A percentile compares a stretch with the other conserved stretches of the same genome.
phyloP scores from a whole-genome alignment of 2,888 invertebrate species.

The Trachelus stipa region DNA sequence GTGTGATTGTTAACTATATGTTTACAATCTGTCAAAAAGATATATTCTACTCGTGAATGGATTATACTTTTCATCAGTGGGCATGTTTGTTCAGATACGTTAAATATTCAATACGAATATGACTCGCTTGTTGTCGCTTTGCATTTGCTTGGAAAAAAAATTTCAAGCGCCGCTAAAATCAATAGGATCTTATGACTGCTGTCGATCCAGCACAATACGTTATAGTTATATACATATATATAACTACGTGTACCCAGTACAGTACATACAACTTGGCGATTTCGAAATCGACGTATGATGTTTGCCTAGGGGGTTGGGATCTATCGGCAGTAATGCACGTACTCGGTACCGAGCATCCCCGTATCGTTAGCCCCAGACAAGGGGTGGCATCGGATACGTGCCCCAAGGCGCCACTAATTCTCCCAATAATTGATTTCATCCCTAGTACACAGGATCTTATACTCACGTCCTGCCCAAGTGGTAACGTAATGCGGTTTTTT shows the following conservation, averaged over 20 bases:
- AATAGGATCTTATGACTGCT: background rate
- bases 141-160: too few relatives aligned
- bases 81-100: too few relatives aligned
- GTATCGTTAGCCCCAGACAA: constrained; percentile 56
- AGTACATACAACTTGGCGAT: background rate
- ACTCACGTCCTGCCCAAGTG: background rate
- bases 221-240: background rate
- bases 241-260: background rate
- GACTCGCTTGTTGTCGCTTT: too few relatives aligned
- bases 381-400: constrained; percentile 48
- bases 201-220: background rate
- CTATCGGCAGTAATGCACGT: constrained; percentile 31
- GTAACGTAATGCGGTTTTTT: background rate
- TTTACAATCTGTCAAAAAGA: too few relatives aligned
- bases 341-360: constrained; percentile 35
- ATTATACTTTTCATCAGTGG: too few relatives aligned
- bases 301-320: constrained; percentile 47
- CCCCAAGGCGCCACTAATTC: constrained; percentile 52
- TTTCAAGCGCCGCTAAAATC: too few relatives aligned
- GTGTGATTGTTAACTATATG: too few relatives aligned
- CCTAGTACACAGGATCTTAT: background rate
- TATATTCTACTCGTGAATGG: too few relatives aligned
- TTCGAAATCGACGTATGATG: constrained; percentile 35
- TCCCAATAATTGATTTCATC: constrained; percentile 55
- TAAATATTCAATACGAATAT: too few relatives aligned